phyloP scores from a whole-genome alignment of 2,888 invertebrate genomes.

The Heteromurus nitidus region DNA sequence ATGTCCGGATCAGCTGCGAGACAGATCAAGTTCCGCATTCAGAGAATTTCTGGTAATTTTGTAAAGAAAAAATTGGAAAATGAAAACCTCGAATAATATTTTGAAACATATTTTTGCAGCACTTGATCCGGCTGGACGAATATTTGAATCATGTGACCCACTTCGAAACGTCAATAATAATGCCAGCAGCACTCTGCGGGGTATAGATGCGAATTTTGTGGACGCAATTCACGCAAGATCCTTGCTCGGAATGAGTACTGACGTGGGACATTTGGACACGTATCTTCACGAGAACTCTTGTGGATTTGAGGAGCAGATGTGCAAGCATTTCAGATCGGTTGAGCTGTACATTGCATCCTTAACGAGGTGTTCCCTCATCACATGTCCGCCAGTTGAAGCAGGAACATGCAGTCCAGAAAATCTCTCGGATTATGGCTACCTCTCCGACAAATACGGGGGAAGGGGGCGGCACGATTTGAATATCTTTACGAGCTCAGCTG shows the following conservation, averaged over 20 bases:
- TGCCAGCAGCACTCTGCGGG: slow-evolving; percentile 16
- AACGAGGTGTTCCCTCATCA: not conserved
- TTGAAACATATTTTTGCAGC: not conserved
- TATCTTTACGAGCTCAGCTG: too few species aligned
- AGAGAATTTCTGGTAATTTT: not conserved
- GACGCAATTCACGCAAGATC: not conserved
- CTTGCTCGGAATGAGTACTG: not conserved
- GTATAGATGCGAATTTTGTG: not conserved
- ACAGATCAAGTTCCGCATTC: not conserved
- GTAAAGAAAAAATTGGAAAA: not conserved
- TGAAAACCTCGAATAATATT: not conserved
- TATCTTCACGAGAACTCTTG: not conserved
- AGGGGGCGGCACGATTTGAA: too few species aligned
- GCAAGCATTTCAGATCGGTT: not conserved
- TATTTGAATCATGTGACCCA: not conserved
- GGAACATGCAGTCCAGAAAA: too few species aligned
- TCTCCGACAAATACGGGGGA: too few species aligned
- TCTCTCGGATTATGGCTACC: too few species aligned
- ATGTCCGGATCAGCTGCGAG: not conserved
- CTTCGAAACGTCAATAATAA: not conserved
- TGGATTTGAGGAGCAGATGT: not conserved
- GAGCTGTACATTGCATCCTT: slow-evolving; percentile 12
- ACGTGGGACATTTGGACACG: not conserved
- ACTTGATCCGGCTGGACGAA: not conserved
- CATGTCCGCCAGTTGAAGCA: slow-evolving; percentile 17